Evolutionary conservation across 2,113 vertebrate species (phyloP), one percentile per base, ranked within the genome.

Genomic region (Lophura nycthemera): DNA sequence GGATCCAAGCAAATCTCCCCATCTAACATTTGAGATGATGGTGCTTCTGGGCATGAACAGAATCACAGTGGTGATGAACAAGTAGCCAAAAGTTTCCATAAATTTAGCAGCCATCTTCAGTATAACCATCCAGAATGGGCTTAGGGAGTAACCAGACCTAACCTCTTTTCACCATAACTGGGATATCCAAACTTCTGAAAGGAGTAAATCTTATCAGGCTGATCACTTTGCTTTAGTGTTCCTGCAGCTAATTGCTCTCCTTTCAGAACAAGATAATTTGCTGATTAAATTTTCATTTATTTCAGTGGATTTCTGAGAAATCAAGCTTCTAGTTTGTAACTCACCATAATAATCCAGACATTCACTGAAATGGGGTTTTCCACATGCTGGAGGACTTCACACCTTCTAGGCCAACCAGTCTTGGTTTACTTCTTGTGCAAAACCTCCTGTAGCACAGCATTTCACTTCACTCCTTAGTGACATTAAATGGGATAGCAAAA

Each of bases 401-500:
- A 85, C 42, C 4, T 91, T 56, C 54, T 70, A 30, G 34, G 32
- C 50, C 4, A 1, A 56, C 34, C 19, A 77, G 10, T 34, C 42
- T 48, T 36, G 9, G 72, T 3, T 1, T 8, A 2, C 4, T 3
- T 67, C 78, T 85, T 65, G 30, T 79, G 52, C 34, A 84, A 92
- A 90, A 92, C 40, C 43, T 93, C 85, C 61, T 20, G 1, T 42
- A 60, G 71, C 43, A 89, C 48, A 38, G 36, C 3, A 11, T 71
- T 95, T 88, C 89, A 43, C 47, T 91, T 89, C 38, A 34, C 8
- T 73, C 47, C 54, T 66, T 84, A 70, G 63, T 73, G 64, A 34
- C 63, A 89, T 89, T 77, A 73, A 42, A 79, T 63, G 45, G 79
- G 54, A 73, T 70, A 91, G 60, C 59, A 93, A 83, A 93, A 71